phyloP scores from a whole-genome alignment of 2,113 vertebrate species.

The Halcyon malimbica region DNA sequence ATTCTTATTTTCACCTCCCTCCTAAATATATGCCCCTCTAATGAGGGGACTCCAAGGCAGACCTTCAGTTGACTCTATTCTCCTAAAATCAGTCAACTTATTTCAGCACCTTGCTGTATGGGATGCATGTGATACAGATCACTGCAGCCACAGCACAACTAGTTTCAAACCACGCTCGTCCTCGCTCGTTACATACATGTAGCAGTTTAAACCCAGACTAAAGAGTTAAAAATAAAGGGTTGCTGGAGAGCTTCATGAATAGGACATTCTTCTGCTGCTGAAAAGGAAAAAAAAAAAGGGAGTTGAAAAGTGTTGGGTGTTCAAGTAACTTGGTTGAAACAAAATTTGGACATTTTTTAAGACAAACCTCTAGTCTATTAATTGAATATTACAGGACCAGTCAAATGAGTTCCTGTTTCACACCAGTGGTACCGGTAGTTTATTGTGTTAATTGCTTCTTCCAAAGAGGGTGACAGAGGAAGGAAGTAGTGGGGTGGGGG shows the following conservation, averaged over 20 bases:
- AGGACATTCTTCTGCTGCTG: background rate
- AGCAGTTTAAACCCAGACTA: background rate
- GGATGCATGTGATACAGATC: rapidly evolving
- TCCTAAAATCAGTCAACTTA: background rate
- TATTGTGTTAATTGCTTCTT: background rate
- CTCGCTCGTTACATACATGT: background rate
- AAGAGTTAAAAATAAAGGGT: background rate
- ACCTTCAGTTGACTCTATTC: background rate
- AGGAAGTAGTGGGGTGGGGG: background rate
- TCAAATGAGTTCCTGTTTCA: background rate
- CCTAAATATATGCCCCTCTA: background rate
- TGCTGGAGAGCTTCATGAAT: background rate
- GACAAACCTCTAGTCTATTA: background rate
- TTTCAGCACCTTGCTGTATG: background rate
- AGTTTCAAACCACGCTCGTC: background rate
- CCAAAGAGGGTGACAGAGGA: background rate
- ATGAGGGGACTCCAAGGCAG: background rate
- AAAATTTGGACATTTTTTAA: background rate
- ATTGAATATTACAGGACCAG: background rate
- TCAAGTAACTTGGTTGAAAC: background rate
- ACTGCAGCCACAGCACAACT: background rate
- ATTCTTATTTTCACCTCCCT: background rate
- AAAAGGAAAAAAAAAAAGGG: background rate
- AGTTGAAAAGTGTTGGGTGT: background rate
- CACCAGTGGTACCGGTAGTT: rapidly evolving